Evolutionary conservation across 2,888 invertebrate species (phyloP), one percentile per base, ranked within the genome.

Genomic region (Melanchra persicariae): DNA sequence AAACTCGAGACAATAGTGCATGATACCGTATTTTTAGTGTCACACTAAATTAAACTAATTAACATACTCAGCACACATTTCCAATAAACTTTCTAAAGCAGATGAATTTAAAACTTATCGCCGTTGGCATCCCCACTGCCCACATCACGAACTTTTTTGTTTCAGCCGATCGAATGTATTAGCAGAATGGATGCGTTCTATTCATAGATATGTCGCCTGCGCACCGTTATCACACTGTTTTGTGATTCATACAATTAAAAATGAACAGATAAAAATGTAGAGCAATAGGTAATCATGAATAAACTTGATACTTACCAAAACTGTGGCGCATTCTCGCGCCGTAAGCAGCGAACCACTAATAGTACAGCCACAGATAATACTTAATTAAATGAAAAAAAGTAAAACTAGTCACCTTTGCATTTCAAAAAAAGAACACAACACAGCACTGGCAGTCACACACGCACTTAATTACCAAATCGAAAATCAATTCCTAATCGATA

Each of bases 371-470:
- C 82, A 84, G 73, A 63, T 59, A 70, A 81, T 71, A 80, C 72
- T 79, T 61, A 65, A 69, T 70, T 64, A 64, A 57, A 70, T 57
- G 57, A 26, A 80, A 79, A 78, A 82, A 79, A 79, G 66, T 77
- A 63, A 73, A 84, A 69, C 85, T 83, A 86, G 77, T 83, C 87
- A 88, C 90, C 77, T 78, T 79, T 81, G 77, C 73, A 68, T 82
- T 80, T 82, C 75, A 66, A 63, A 81, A 80, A 82, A 72, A 72
- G 82, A 86, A 85, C 88, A 87, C 90, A 79, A 70, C 87, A 88
- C 87, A 83, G 58, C 87, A 85, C 86, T 85, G 69, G 71, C 70
- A 62, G 76, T 81, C 82, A 85, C 85, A 81, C 80, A 84, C 77
- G 73, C 81, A 85, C 77, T 70, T 58, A 77, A 84, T 79, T 74